A percentile compares a stretch with the other conserved stretches of the same genome.
These are phyloP conservation scores for Mesorhabditis belari DNA, from an alignment of 2,888 invertebrate genomes.

Conservation along the genomic window DNA sequence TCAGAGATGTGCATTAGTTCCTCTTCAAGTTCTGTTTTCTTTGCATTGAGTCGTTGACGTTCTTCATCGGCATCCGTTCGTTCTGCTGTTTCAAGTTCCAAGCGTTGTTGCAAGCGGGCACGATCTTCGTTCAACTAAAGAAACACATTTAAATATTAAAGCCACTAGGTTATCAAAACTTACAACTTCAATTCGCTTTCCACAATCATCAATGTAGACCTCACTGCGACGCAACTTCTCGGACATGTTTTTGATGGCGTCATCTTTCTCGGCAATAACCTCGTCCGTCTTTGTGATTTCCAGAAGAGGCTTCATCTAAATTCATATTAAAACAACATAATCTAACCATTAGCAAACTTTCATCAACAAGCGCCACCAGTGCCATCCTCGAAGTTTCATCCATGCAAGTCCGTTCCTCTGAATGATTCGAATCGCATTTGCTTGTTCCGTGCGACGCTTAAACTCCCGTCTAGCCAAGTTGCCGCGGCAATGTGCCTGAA, in stretches of 20 bases:
- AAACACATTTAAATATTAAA: neutral
- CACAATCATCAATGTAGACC: constrained; percentile 17
- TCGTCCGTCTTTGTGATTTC: constrained; percentile 96
- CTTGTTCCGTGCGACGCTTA: constrained; percentile 84
- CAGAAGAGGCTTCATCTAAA: constrained; percentile 75
- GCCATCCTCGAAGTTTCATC: constrained; percentile 94
- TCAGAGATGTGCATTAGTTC: constrained; percentile 84
- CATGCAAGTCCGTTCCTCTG: constrained; percentile 98
- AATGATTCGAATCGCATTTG: constrained; percentile 95
- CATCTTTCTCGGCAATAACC: constrained; percentile 90
- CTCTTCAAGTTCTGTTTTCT: constrained; percentile 80
- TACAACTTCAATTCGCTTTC: constrained; percentile 40
- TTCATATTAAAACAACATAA: too few species aligned
- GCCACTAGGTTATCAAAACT: neutral
- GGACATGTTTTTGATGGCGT: constrained; percentile 67
- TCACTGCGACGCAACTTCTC: constrained; percentile 28
- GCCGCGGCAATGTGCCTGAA: constrained; percentile 90
- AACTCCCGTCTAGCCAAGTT: constrained; percentile 79
- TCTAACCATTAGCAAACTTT: constrained; percentile 63
- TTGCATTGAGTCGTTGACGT: constrained; percentile 71
- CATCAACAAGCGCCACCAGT: constrained; percentile 99
- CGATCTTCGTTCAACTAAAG: too few species aligned
- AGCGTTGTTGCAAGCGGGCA: too few species aligned
- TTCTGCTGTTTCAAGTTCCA: too few species aligned
- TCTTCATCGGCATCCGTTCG: too few species aligned